phyloP scores from a whole-genome alignment of 2,888 invertebrate genomes.

The Nomada flava region DNA sequence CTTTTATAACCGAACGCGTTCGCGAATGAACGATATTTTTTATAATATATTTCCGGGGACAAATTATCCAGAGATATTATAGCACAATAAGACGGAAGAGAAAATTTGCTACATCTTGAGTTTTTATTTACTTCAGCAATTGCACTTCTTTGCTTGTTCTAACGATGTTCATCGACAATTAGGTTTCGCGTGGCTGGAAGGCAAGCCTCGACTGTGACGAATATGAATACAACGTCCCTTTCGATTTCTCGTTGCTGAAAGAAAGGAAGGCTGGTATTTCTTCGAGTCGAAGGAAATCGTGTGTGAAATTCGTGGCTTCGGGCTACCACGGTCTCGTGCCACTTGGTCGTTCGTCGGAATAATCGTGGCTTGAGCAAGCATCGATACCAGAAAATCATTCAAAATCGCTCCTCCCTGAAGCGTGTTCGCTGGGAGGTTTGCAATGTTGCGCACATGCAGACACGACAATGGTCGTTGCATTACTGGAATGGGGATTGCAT shows the following conservation, averaged over 20 bases:
- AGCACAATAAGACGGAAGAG: not conserved
- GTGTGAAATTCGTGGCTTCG: conserved; percentile 45
- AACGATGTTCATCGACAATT: conserved; percentile 1
- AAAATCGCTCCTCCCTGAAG: conserved; percentile 36
- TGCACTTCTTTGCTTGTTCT: not conserved
- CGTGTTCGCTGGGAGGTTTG: conserved; percentile 30
- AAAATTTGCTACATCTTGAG: too few species aligned
- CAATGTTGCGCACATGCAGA: not conserved
- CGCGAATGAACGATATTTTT: not conserved
- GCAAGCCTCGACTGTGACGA: conserved; percentile 1
- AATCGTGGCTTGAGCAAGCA: conserved; percentile 35
- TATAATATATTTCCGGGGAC: not conserved
- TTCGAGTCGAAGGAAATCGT: conserved; percentile 40
- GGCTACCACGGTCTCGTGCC: conserved; percentile 37
- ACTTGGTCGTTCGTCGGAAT: conserved; percentile 26
- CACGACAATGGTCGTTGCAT: conserved; percentile 31
- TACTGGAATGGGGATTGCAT: conserved; percentile 19
- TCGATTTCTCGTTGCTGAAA: conserved; percentile 10
- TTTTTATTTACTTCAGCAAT: not conserved
- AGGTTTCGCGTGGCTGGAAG: not conserved
- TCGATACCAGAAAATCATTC: conserved; percentile 44
- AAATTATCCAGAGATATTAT: not conserved
- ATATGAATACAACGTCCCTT: conserved; percentile 13
- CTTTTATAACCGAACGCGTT: not conserved
- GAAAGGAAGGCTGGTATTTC: conserved; percentile 1